phyloP scores from a whole-genome alignment of 2,888 invertebrate species.

The Taphrorychus bicolor region DNA sequence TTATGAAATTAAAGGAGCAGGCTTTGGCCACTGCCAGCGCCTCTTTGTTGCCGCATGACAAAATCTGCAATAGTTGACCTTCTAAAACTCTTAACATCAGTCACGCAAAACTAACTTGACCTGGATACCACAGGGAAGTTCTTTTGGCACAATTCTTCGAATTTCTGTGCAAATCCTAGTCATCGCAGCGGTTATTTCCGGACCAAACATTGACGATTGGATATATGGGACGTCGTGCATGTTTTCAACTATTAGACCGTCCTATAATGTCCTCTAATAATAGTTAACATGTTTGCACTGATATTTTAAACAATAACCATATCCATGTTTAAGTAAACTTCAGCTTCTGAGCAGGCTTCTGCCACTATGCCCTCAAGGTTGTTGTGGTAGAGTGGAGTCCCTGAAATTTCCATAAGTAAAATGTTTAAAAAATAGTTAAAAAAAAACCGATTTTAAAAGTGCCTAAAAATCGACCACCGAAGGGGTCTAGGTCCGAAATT shows the following conservation, averaged over 20 bases:
- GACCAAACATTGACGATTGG: constrained; percentile 64
- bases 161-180: constrained; percentile 68
- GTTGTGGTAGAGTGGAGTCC: constrained; percentile 67
- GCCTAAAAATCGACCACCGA: no score
- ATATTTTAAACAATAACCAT: constrained; percentile 60
- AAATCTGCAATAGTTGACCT: no score
- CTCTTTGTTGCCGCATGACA: constrained; percentile 79
- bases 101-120: no score
- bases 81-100: no score
- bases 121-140: constrained; percentile 69
- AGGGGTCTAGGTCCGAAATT: no score
- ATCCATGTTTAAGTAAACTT: constrained; percentile 65
- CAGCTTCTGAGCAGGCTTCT: constrained; percentile 68
- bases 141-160: constrained; percentile 61
- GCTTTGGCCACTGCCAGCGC: constrained; percentile 79
- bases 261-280: constrained; percentile 59
- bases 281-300: not conserved
- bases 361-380: constrained; percentile 65
- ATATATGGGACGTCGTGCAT: constrained; percentile 82
- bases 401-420: no score
- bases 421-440: no score
- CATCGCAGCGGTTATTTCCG: constrained; percentile 75
- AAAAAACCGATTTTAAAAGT: no score
- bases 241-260: constrained; percentile 77
- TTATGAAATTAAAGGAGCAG: constrained; percentile 72